phyloP scores from a whole-genome alignment of 2,797 vertebrate genomes.

The Hydrophis major region DNA sequence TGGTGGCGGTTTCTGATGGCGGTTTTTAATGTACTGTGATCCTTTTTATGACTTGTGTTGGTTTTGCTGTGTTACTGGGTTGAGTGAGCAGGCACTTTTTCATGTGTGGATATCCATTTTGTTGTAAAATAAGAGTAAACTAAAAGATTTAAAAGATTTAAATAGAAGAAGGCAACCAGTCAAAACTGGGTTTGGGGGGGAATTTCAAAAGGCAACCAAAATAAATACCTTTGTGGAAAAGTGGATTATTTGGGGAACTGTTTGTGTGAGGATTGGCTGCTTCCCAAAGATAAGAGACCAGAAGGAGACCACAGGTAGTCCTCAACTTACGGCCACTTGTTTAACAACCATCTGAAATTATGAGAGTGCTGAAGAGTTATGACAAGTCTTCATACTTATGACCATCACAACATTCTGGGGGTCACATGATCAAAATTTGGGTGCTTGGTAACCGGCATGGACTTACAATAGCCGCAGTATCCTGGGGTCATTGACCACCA shows the following conservation, averaged over 20 bases:
- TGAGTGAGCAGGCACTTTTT: no score
- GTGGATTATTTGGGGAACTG: neutral
- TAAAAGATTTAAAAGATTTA: neutral
- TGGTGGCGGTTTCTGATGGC: neutral
- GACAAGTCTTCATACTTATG: no score
- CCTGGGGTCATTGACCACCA: no score
- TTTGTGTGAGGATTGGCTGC: neutral
- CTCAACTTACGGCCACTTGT: no score
- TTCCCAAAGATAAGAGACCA: neutral
- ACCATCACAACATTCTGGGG: neutral
- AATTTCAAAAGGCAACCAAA: neutral
- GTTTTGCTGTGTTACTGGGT: no score
- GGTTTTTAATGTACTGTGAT: no score
- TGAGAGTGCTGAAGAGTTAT: no score
- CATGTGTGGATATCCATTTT: no score
- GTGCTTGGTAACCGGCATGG: no score
- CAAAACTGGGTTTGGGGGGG: neutral
- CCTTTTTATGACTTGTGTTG: no score
- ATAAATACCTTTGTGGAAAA: neutral
- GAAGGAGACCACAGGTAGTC: neutral
- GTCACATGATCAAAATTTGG: neutral
- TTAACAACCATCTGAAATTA: no score
- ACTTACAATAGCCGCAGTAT: neutral
- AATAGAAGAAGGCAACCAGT: neutral
- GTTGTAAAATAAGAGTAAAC: neutral